Percentiles rank a stretch among this genome's conserved stretches.
Evolutionary conservation across 2,797 vertebrate species (phyloP).

Genomic region (Staurois parvus): DNA sequence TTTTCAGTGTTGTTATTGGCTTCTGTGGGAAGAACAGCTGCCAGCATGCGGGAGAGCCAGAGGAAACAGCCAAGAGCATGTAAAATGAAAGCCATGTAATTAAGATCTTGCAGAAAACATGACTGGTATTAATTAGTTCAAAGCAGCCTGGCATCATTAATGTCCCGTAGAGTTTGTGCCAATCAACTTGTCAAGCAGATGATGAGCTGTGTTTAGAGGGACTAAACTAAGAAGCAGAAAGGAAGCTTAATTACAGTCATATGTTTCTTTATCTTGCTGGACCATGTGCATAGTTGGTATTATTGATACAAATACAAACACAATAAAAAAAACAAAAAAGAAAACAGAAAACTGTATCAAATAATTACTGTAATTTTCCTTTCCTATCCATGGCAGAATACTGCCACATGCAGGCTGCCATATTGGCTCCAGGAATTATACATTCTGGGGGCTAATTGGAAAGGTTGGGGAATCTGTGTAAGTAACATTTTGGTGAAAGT

Average conservation of each 20-base stretch:
- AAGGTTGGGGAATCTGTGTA: too few species aligned
- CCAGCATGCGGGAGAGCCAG: slow-evolving; percentile 35
- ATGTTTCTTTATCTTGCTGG: slow-evolving; percentile 2
- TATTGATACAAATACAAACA: background rate
- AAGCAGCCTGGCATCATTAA: background rate
- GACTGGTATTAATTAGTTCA: slow-evolving; percentile 47
- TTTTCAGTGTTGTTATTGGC: slow-evolving; percentile 59
- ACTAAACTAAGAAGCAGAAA: background rate
- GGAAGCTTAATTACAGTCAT: background rate
- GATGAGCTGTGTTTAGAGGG: background rate
- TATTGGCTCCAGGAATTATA: too few species aligned
- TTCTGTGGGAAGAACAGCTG: slow-evolving; percentile 39
- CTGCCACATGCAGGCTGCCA: too few species aligned
- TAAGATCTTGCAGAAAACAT: slow-evolving; percentile 38
- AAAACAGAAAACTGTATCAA: too few species aligned
- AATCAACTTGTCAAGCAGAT: background rate
- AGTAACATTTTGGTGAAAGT: too few species aligned
- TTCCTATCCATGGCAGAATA: too few species aligned
- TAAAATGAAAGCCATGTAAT: slow-evolving; percentile 34
- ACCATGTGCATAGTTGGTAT: background rate
- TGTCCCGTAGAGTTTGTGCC: background rate
- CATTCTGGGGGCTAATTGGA: too few species aligned
- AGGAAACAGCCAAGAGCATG: slow-evolving; percentile 32
- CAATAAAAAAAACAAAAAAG: too few species aligned
- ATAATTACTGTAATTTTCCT: too few species aligned